Base-by-base conservation (phyloP, 2,888 invertebrate species). In the Tanaodytes sp. region DNA sequence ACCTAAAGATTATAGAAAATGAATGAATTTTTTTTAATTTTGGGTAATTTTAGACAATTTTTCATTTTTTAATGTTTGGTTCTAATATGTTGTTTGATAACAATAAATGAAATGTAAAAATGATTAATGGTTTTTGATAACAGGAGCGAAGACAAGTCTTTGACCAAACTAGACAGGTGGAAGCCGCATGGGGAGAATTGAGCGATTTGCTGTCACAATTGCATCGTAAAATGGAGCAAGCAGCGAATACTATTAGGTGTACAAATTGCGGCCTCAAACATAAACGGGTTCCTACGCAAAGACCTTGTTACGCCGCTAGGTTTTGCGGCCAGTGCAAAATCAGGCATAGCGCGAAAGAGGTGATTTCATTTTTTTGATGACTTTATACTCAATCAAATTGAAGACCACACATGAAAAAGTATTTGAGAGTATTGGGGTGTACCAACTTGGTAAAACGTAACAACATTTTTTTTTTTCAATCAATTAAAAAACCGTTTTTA, bases 181-280 rank as follows among this genome's bases (percentile, higher is more conserved):
- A 94, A 85, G 93, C 93, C 77, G 94, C 94, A 51, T 94, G 94
- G 92, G 91, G 92, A 76, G 96, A 95, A 86, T 88, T 97, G 76
- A 93, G 93, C 77, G 93, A 93, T 82, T 88, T 97, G 76, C 86
- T 97, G 65, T 92, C 93, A 12, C 95, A 96, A 84, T 87, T 97
- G 57, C 95, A 96, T 84, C 93, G 94, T 83, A 97, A 97, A 87
- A 94, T 97, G 89, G 95, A 96, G 84, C 94, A 95, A 86, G 96
- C 96, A 30, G 94, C 95, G 66, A 96, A 95, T 86, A 95, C 96
- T 73, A 96, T 97, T 85, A 88, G 95, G 80, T 98, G 97, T 87
- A 97, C 96, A 82, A 94, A 96, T 85, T 97, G 97, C 87, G 93
- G 94, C 2, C 90, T 93, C 16, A 90, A 96, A 37, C 97, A 98